Evolutionary conservation across 2,888 invertebrate species (phyloP), one percentile per base, ranked within the genome.

Genomic region (Bursaphelenchus okinawaensis): DNA sequence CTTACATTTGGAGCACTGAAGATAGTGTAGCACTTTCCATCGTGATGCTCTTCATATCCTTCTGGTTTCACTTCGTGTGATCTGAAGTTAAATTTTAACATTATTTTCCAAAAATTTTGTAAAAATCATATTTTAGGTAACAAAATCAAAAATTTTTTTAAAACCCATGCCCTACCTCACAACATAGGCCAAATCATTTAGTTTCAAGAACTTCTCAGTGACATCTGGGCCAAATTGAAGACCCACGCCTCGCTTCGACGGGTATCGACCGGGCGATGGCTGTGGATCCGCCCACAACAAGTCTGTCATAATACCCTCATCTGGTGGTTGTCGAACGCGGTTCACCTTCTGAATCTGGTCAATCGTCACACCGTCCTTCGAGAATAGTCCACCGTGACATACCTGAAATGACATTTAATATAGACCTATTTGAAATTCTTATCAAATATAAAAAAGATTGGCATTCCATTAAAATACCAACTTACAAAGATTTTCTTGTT

Each of bases 321-420:
- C 95, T 0, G 98, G 96, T 2, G 98, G 98, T 83, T 99, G 96
- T 72, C 92, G 88, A 83, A 94, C 92, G 79, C 98, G 88, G 68
- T 94, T 90, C 67, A 92, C 90, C 73, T 88, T 88, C 59, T 90
- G 86, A 71, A 98, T 92, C 78, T 95, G 92, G 68, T 93, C 90
- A 62, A 99, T 86, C n/a, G 91, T 92, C 61, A 96, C 90, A 81
- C 90, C 89, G 82, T 95, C 93, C 74, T 88, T 89, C n/a, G 91
- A 89, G 86, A 98, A 98, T 62, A 98, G 86, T 4, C 98, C 98
- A 7, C 98, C 98, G 83, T 98, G 98, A 93, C 95, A 96, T 16
- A 95, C 91, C 87, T 92, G 40, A 56, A 54, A 54, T 29, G n/a
- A n/a, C 9, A 28, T 12, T 52, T 20, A 20, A 40, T 20, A 26